Evolutionary conservation across 2,888 invertebrate genomes (phyloP), one percentile per base, ranked within the genome.

Genomic region (Scaptomyza cyrtandrae): DNA sequence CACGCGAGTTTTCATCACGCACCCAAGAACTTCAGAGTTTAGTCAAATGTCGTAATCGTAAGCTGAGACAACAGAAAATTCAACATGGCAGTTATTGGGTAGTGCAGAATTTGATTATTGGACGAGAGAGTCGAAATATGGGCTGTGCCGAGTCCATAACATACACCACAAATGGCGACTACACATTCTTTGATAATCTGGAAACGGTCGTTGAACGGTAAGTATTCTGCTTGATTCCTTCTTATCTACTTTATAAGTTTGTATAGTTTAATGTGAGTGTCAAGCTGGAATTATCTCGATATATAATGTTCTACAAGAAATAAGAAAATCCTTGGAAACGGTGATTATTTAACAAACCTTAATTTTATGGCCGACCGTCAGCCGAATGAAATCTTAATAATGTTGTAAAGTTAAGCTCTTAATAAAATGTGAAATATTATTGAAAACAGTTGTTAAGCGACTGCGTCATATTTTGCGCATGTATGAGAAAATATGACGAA

Each of bases 111-210:
- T 93, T 94, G 79, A 92, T 94, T 61, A 91, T 92, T 11, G 94
- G 90, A 0, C 58, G 93, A 68, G 90, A 92, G 43, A 91, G 92
- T 62, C 83, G 78, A 0, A 55, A 73, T n/a, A 78, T 94, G 54
- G 92, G 90, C 49, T 95, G 95, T 87, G 93, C 93, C 86, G 94
- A 94, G 80, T 93, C 93, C 64, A 93, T 95, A 37, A 95, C 95
- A 0, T 95, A 94, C 80, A 94, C 95, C 11, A 95, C 95, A 0
- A 95, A 95, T 87, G 95, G 94, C 0, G 95, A 95, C 81, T 94
- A 93, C 81, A 94, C 94, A 9, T 95, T 95, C 91, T 93, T 95
- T 72, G 94, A 94, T 78, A 95, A 95, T 90, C 89, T 95, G 68
- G 93, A 93, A 70, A 93, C 93, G 2, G 86, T 95, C 54, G 89